Evolutionary conservation across 2,113 vertebrate species (phyloP).

Genomic region (Colius striatus): DNA sequence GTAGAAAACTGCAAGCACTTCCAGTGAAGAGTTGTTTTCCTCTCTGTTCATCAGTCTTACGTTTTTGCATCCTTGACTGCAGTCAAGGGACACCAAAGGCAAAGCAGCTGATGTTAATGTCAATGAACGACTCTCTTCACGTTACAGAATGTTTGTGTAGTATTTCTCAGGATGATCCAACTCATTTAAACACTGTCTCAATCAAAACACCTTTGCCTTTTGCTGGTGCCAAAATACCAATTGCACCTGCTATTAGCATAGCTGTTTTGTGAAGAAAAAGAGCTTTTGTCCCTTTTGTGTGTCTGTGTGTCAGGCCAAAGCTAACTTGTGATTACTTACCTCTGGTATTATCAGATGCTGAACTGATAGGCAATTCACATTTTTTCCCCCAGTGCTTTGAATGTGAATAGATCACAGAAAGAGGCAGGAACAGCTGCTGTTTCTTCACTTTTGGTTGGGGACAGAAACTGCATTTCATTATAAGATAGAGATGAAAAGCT

Average conservation of each 20-base stretch:
- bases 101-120: neutral
- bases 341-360: neutral
- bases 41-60: neutral
- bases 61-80: neutral
- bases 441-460: constrained; percentile 22
- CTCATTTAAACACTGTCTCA: neutral
- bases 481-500: neutral
- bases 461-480: constrained; percentile 36
- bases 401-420: constrained; percentile 8
- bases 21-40: neutral
- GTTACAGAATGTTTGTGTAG: neutral
- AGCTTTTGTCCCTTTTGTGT: neutral
- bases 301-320: neutral
- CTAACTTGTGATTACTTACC: neutral
- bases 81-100: neutral
- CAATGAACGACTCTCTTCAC: neutral
- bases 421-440: constrained; percentile 21
- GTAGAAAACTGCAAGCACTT: neutral
- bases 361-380: neutral
- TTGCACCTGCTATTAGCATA: neutral
- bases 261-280: neutral
- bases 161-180: neutral
- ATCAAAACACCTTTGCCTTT: neutral
- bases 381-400: accelerated
- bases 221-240: neutral